phyloP scores from a whole-genome alignment of 1,140 invertebrate genomes.

The Papilio xuthus region DNA sequence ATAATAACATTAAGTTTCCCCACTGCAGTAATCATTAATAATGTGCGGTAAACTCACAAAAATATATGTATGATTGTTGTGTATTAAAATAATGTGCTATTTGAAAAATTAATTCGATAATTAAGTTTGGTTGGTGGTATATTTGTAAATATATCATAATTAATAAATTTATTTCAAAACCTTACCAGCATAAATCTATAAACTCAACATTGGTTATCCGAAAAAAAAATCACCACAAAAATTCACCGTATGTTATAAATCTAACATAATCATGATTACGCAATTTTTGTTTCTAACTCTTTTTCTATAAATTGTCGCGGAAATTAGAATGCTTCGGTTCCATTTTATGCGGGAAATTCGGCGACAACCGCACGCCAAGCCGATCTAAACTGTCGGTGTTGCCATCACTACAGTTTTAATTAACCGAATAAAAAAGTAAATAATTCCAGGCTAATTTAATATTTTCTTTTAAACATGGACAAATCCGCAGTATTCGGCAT shows the following conservation, averaged over 20 bases:
- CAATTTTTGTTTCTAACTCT: conserved; percentile 37
- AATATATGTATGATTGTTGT: not conserved
- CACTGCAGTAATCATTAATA: conserved; percentile 23
- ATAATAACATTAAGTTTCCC: conserved; percentile 33
- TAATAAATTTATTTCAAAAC: conserved; percentile 35
- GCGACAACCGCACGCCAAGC: conserved; percentile 34
- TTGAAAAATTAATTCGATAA: not conserved
- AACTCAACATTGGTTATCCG: conserved; percentile 42
- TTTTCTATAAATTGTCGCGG: conserved; percentile 37
- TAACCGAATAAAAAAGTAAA: not conserved
- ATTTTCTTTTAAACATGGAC: not conserved
- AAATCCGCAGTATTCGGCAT: not conserved
- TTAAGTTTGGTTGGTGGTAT: not conserved
- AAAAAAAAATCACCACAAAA: conserved; percentile 44
- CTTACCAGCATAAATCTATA: conserved; percentile 48
- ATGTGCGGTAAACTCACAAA: not conserved
- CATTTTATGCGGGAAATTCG: conserved; percentile 38
- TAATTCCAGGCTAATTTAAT: not conserved
- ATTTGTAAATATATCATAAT: conserved; percentile 26
- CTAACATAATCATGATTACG: conserved; percentile 50
- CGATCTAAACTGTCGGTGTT: conserved; percentile 28
- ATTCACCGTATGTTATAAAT: conserved; percentile 55
- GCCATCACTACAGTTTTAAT: conserved; percentile 11
- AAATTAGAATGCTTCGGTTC: conserved; percentile 30
- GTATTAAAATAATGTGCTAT: not conserved